A percentile compares a stretch with the other conserved stretches of the same genome.
Evolutionary conservation across 2,113 vertebrate genomes (phyloP).

Genomic region (Diadophis punctatus): DNA sequence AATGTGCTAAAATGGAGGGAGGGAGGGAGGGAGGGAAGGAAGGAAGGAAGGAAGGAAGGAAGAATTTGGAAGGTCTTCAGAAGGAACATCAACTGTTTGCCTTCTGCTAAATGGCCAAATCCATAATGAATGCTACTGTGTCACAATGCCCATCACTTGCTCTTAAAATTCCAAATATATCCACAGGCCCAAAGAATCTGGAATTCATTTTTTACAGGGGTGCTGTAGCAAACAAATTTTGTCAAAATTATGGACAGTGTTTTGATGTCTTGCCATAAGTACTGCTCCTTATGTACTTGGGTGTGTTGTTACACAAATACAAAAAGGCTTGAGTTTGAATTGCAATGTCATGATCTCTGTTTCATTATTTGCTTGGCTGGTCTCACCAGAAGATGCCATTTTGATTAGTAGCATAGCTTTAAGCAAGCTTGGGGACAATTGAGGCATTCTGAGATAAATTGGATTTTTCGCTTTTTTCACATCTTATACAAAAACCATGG

Average conservation of each 20-base stretch:
- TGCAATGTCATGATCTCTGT: background rate
- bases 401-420: background rate
- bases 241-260: background rate
- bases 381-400: background rate
- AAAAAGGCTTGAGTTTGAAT: background rate
- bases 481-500: background rate
- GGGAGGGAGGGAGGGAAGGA: background rate
- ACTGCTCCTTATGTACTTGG: background rate
- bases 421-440: background rate
- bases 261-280: background rate
- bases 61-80: background rate
- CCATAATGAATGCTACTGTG: background rate
- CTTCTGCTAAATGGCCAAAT: background rate
- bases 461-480: background rate
- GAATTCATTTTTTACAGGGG: background rate
- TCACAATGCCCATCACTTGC: background rate
- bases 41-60: background rate
- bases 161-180: background rate
- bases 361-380: background rate
- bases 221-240: background rate
- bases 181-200: background rate
- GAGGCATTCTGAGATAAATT: background rate
- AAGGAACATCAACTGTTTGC: background rate
- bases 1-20: background rate
- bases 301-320: background rate